These are phyloP conservation scores for Bombus pyrosoma DNA, from an alignment of 1,140 invertebrate genomes.

Conservation along the genomic window DNA sequence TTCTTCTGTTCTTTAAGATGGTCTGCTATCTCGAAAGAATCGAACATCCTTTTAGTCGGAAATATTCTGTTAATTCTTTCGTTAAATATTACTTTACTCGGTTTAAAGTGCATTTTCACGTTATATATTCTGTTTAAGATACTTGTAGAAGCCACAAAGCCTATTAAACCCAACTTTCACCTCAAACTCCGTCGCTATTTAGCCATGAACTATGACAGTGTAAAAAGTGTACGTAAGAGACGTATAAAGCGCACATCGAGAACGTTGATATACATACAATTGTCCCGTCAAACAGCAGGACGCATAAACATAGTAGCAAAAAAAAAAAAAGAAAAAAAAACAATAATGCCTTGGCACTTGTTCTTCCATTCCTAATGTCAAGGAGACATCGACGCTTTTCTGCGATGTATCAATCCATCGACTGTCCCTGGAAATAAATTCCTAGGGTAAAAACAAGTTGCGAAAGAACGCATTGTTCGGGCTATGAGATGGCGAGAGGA, in stretches of 20 bases:
- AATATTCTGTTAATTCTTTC: no score
- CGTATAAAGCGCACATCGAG: no score
- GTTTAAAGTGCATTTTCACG: no score
- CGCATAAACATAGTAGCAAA: no score
- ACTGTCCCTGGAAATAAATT: constrained; percentile 4
- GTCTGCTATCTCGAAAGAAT: no score
- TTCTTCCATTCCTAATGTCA: neutral
- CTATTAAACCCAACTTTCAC: no score
- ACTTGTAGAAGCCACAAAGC: no score
- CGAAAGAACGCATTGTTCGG: constrained; percentile 1
- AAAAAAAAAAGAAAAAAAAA: no score
- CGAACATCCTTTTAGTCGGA: no score
- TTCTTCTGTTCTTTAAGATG: no score
- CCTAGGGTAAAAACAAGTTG: neutral
- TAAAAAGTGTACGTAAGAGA: neutral
- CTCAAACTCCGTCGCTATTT: neutral
- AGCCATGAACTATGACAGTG: neutral
- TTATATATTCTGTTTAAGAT: no score
- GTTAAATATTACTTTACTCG: no score
- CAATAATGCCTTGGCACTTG: neutral
- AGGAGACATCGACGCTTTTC: neutral
- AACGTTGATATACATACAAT: neutral
- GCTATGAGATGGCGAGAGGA: constrained; percentile 46
- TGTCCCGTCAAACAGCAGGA: neutral
- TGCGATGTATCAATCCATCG: neutral